Evolutionary conservation across 23 tunicate genomes (phyloP).

Genomic region (Trididemnum miniatum): DNA sequence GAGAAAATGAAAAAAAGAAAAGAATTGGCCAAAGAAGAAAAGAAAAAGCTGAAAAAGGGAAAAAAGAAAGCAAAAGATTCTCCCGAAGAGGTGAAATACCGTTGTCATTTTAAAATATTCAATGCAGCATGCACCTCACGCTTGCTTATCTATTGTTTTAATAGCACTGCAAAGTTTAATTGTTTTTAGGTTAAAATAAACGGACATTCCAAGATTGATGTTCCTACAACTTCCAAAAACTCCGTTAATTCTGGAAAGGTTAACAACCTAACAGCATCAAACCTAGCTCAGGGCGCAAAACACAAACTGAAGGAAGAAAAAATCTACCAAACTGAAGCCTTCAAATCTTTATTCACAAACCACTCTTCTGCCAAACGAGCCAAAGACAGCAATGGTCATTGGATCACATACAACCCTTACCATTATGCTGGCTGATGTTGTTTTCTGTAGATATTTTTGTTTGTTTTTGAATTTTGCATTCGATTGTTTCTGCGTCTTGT

Average conservation of each 20-base stretch:
- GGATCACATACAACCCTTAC: conserved; percentile 92
- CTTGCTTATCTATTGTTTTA: no score
- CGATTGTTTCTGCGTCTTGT: no score
- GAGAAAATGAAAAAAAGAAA: conserved; percentile 59
- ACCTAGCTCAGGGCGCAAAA: conserved; percentile 66
- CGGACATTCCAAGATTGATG: background rate
- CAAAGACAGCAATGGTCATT: conserved; percentile 71
- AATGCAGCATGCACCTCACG: no score
- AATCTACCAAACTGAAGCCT: conserved; percentile 75
- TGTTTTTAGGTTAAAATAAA: background rate
- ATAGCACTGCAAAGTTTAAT: no score
- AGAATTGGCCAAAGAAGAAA: conserved; percentile 38
- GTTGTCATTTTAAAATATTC: no score
- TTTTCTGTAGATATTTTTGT: no score
- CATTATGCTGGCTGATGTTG: conserved; percentile 74
- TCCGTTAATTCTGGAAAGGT: background rate
- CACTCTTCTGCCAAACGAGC: conserved; percentile 88
- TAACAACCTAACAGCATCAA: conserved; percentile 42
- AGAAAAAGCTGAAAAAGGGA: conserved; percentile 31
- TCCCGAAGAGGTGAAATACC: background rate
- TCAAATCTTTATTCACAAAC: conserved; percentile 82
- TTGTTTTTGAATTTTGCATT: no score
- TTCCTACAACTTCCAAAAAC: background rate
- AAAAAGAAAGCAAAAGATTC: conserved; percentile 31
- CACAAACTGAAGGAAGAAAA: conserved; percentile 81